phyloP scores from a whole-genome alignment of 2,888 invertebrate species.

The Clanis bilineata region DNA sequence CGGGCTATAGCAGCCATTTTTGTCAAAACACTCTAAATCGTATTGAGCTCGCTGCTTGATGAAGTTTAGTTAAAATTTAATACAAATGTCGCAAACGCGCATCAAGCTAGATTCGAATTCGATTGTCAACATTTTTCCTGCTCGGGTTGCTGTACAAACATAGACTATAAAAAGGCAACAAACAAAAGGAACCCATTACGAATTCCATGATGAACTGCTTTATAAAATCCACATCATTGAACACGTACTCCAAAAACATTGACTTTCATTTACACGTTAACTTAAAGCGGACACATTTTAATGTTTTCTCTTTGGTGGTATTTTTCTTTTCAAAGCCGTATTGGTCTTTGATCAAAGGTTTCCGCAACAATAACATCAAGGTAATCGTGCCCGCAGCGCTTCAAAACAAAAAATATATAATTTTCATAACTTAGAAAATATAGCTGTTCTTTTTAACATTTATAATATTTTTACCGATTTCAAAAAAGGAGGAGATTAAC shows the following conservation, averaged over 20 bases:
- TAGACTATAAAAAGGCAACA: no score
- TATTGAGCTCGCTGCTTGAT: no score
- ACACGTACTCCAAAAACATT: background rate
- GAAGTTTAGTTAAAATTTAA: no score
- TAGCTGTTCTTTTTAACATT: background rate
- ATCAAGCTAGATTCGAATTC: no score
- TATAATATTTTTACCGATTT: no score
- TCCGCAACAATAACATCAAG: background rate
- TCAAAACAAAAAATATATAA: background rate
- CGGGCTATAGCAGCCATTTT: no score
- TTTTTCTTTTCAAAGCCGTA: background rate
- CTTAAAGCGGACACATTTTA: background rate
- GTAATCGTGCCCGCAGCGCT: background rate
- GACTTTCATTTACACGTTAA: background rate
- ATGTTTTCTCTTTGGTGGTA: background rate
- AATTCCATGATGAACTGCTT: background rate
- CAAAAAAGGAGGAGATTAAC: no score
- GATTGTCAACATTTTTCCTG: no score
- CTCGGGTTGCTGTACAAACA: no score
- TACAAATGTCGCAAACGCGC: no score
- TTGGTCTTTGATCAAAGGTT: slow-evolving; percentile 1
- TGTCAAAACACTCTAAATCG: no score
- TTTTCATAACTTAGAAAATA: background rate
- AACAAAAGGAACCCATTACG: no score
- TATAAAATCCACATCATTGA: background rate